Percentiles rank a stretch among this genome's conserved stretches.
phyloP scores from a whole-genome alignment of 2,888 invertebrate genomes.

The Priapulus caudatus region DNA sequence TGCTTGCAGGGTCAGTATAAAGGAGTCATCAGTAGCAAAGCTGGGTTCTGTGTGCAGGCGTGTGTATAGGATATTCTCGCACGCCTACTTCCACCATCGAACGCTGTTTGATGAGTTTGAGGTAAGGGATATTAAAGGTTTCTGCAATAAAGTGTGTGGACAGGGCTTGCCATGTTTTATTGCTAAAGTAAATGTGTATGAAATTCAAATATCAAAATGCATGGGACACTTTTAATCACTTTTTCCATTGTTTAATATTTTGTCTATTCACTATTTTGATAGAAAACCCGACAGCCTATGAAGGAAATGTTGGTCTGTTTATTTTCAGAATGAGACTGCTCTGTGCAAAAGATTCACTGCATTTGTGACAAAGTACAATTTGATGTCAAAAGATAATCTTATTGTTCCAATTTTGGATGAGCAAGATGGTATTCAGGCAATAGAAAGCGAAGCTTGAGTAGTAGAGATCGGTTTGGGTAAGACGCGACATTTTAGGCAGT shows the following conservation, averaged over 20 bases:
- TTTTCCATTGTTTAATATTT: conserved; percentile 8
- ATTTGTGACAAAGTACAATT: conserved; percentile 94
- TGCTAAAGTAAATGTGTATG: conserved; percentile 13
- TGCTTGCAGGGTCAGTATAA: conserved; percentile 79
- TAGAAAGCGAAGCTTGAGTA: conserved; percentile 13
- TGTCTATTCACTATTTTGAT: conserved; percentile 15
- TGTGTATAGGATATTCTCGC: conserved; percentile 98
- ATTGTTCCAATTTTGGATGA: conserved; percentile 87
- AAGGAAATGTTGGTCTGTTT: too few species aligned
- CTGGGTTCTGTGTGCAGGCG: conserved; percentile 94
- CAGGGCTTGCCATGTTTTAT: conserved; percentile 15
- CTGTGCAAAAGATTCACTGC: conserved; percentile 87
- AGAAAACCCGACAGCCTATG: too few species aligned
- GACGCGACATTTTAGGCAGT: too few species aligned
- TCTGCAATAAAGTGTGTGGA: not conserved
- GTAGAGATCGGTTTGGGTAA: too few species aligned
- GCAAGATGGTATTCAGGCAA: not conserved
- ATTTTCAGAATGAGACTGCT: conserved; percentile 65
- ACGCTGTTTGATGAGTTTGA: conserved; percentile 96
- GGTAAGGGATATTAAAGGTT: conserved; percentile 36
- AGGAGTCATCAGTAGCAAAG: conserved; percentile 96
- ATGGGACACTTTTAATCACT: conserved; percentile 5
- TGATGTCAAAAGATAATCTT: conserved; percentile 95
- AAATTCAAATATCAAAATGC: conserved; percentile 4
- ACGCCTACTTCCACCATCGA: conserved; percentile 97